Evolutionary conservation across 2,888 invertebrate genomes (phyloP).

Genomic region (Caenorhabditis uteleia): DNA sequence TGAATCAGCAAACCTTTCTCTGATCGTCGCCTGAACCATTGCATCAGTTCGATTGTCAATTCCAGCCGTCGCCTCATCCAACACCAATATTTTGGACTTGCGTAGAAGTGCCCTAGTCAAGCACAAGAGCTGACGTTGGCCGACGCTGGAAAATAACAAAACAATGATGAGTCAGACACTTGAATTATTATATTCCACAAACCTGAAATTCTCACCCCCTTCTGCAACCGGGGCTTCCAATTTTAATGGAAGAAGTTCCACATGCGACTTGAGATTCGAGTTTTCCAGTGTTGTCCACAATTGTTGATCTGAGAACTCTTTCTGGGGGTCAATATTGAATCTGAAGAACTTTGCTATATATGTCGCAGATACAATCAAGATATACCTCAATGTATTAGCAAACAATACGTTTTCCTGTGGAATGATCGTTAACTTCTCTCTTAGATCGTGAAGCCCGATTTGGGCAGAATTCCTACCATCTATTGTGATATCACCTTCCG

Average conservation of each 20-base stretch:
- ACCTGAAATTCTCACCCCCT: constrained; percentile 83
- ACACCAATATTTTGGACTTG: constrained; percentile 73
- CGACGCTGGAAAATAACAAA: constrained; percentile 68
- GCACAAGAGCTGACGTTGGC: constrained; percentile 73
- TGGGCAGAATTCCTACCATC: constrained; percentile 54
- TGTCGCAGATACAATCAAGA: neutral
- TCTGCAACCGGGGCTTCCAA: constrained; percentile 85
- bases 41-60: constrained; percentile 74
- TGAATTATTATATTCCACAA: neutral
- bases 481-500: constrained; percentile 60
- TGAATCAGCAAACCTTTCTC: constrained; percentile 48
- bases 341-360: constrained; percentile 72
- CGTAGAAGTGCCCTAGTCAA: constrained; percentile 72
- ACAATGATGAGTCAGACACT: no score
- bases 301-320: constrained; percentile 66
- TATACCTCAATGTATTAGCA: constrained; percentile 29
- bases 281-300: constrained; percentile 50
- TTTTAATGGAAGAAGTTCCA: constrained; percentile 71
- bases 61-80: constrained; percentile 74
- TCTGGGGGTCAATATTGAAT: constrained; percentile 90
- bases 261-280: constrained; percentile 43
- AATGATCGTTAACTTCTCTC: constrained; percentile 84
- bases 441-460: constrained; percentile 83
- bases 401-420: constrained; percentile 68
- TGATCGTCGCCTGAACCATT: constrained; percentile 72